Percentiles rank a stretch among this genome's conserved stretches.
phyloP scores from a whole-genome alignment of 2,797 vertebrate genomes.

The Melopsittacus undulatus region DNA sequence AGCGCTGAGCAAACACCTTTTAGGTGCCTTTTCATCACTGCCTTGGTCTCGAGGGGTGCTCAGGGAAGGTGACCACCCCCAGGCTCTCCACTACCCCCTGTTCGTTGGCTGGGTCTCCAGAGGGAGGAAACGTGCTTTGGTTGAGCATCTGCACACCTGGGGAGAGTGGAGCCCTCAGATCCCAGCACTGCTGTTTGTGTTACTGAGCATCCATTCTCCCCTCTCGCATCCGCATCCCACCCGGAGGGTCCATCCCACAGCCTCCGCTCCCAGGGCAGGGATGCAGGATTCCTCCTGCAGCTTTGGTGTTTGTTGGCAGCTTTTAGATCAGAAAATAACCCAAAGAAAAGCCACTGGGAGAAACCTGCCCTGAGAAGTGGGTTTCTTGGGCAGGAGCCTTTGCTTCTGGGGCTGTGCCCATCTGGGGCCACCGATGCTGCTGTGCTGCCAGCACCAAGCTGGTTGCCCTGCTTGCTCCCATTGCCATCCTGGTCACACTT shows the following conservation, averaged over 20 bases:
- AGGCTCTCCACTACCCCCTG: not conserved
- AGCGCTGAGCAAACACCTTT: accelerated
- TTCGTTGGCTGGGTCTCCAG: not conserved
- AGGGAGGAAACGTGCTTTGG: not conserved
- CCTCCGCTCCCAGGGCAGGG: not conserved
- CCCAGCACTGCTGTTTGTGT: accelerated
- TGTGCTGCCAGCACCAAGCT: not conserved
- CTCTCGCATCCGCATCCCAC: not conserved
- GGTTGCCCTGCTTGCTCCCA: accelerated
- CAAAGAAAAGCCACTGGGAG: accelerated
- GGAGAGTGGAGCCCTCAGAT: not conserved
- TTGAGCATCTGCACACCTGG: not conserved
- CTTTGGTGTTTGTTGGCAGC: not conserved
- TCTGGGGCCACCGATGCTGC: not conserved
- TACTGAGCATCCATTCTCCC: not conserved
- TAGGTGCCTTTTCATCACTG: accelerated
- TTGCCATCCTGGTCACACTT: not conserved
- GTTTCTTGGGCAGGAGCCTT: not conserved
- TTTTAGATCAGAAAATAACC: not conserved
- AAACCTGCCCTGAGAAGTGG: not conserved
- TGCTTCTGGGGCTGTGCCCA: not conserved
- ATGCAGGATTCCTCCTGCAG: not conserved
- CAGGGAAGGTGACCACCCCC: not conserved
- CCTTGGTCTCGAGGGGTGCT: not conserved
- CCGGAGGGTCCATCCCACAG: accelerated